Base-by-base conservation (phyloP, 2,797 vertebrate genomes). In the Pseudochromis fuscus region DNA sequence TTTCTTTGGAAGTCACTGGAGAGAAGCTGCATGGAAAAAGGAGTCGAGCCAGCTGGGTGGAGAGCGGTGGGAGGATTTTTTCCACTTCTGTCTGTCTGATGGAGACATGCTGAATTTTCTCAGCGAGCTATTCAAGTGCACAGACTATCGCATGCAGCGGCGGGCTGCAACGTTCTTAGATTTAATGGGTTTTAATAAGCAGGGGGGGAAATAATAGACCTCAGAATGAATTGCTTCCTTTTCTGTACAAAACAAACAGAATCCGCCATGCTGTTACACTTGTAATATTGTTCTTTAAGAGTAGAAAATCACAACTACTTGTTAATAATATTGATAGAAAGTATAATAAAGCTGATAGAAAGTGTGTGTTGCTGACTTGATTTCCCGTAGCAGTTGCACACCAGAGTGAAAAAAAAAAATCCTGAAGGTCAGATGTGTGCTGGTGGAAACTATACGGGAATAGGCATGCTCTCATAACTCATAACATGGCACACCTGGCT, bases 1-100 rank as follows among this genome's bases (percentile, higher is more conserved):
- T 86, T 88, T 83, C 63, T 85, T 67, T 71, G 81, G 84, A 85
- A 89, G 77, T 81, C 82, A 64, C 83, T 69, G 79, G 88, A 90
- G 88, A 87, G 73, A 75, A 61, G 57, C 76, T 83, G 57, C 30
- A 75, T 86, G 91, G 90, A 92, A 93, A 91, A 90, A 87, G 53
- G 25, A 81, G 45, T 52, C 0, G 58, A 86, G 90, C 88, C 90
- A 93, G 89, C 87, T 89, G 87, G 89, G 83, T 75, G 80, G 78
- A 82, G 81, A 86, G 77, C 61, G 45, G 79, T 65, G 84, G 86
- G 88, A 85, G 73, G 89, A 82, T 86, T 88, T 81, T 85, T 91
- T 87, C 83, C 91, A 84, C 83, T 73, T 85, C 58, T 84, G 87
- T 86, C 88, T 79, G 82, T 90, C 87, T 79, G 79, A 87, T 51